Conservation (phyloP, 2,888 invertebrate species). For the Seira musarum region DNA sequence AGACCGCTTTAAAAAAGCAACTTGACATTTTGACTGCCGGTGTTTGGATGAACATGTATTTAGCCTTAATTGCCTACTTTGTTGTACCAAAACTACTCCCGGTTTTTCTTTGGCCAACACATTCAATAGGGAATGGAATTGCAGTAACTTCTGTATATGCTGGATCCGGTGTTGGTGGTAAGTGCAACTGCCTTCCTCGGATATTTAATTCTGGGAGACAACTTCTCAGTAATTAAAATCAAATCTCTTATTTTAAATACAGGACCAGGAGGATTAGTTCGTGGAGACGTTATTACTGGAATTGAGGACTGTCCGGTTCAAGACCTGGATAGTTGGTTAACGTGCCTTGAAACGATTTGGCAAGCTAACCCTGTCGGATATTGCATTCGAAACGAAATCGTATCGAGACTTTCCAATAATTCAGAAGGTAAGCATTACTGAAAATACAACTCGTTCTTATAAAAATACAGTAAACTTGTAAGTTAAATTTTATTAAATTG, state of each 20-base stretch:
- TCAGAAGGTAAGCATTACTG: conserved; percentile 62
- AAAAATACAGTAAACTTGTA: conserved; percentile 5
- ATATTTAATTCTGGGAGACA: no score
- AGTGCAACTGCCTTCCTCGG: no score
- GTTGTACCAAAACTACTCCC: conserved; percentile 67
- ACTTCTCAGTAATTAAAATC: neutral
- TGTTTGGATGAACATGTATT: conserved; percentile 69
- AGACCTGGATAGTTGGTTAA: conserved; percentile 68
- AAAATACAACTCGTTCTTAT: neutral
- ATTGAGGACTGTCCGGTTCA: conserved; percentile 68
- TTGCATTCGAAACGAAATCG: conserved; percentile 65
- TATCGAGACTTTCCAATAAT: conserved; percentile 66
- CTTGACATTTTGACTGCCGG: conserved; percentile 69
- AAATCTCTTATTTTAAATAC: neutral
- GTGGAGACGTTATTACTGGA: conserved; percentile 68
- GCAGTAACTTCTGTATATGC: conserved; percentile 65
- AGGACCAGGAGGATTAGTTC: conserved; percentile 67
- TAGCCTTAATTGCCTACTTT: conserved; percentile 67
- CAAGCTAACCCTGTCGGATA: conserved; percentile 66
- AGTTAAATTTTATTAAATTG: neutral
- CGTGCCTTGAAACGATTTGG: conserved; percentile 68
- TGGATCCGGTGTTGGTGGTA: conserved; percentile 69
- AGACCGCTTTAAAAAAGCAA: conserved; percentile 66
- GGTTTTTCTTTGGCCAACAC: conserved; percentile 66
- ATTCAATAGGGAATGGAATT: conserved; percentile 66